Evolutionary conservation across 2,888 invertebrate genomes (phyloP).

Genomic region (Hipparchia semele): DNA sequence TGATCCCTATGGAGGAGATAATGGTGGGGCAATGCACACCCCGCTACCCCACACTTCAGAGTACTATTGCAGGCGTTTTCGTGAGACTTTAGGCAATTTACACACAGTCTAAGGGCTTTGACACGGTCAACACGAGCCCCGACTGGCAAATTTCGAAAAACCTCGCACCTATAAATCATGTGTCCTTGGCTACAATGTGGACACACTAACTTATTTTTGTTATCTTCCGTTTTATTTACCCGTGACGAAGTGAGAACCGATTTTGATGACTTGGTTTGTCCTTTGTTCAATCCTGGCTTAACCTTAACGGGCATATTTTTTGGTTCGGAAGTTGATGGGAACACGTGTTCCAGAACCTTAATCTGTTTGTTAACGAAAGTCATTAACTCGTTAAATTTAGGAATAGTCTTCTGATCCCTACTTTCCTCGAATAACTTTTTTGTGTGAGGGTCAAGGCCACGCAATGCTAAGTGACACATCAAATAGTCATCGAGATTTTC

Average conservation of each 20-base stretch:
- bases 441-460: slow-evolving; percentile 21
- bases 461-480: slow-evolving; percentile 30
- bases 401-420: slow-evolving; percentile 26
- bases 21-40: not conserved
- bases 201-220: not conserved
- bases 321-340: not conserved
- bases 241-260: slow-evolving; percentile 1
- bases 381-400: slow-evolving; percentile 24
- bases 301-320: too few species aligned
- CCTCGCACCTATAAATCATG: not conserved
- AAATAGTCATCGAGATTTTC: slow-evolving; percentile 23
- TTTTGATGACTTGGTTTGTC: not conserved
- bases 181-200: not conserved
- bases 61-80: not conserved
- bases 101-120: not conserved
- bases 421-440: slow-evolving; percentile 28
- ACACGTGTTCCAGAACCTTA: slow-evolving; percentile 10
- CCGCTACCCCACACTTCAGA: not conserved
- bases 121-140: not conserved
- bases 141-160: not conserved
- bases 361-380: slow-evolving; percentile 25
- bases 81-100: not conserved
- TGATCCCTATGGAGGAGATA: not conserved
- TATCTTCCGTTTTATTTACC: not conserved
- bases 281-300: too few species aligned